These are phyloP conservation scores for Cristatella mucedo DNA, from an alignment of 2,888 invertebrate species.

Conservation along the genomic window DNA sequence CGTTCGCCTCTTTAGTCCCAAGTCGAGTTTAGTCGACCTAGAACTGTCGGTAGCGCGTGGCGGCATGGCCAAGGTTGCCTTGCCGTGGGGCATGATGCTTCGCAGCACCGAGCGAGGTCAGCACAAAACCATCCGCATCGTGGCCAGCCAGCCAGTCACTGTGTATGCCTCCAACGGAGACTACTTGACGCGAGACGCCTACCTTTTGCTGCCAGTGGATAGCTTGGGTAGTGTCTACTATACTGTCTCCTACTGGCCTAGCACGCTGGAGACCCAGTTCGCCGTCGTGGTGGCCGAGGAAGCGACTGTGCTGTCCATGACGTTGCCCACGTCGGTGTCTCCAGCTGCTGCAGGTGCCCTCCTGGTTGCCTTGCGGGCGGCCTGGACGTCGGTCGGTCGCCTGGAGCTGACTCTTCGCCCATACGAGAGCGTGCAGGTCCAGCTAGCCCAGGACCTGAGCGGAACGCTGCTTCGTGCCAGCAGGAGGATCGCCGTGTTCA, in stretches of 20 bases:
- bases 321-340: neutral
- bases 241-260: conserved; percentile 3
- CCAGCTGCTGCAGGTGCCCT: too few species aligned
- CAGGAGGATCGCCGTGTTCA: conserved; percentile 1
- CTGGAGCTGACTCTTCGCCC: neutral
- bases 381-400: neutral
- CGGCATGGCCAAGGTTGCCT: too few species aligned
- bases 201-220: conserved; percentile 1
- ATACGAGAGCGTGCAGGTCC: conserved; percentile 4
- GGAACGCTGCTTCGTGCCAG: neutral
- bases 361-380: too few species aligned
- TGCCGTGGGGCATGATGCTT: too few species aligned
- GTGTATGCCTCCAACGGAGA: conserved; percentile 4
- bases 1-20: too few species aligned
- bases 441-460: conserved; percentile 1
- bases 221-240: neutral
- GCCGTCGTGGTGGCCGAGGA: conserved; percentile 2
- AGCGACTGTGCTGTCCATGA: neutral
- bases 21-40: too few species aligned
- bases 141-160: too few species aligned
- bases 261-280: conserved; percentile 1
- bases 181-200: neutral
- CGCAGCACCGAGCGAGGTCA: too few species aligned
- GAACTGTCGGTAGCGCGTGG: too few species aligned
- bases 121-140: too few species aligned